Conservation (phyloP, 1,140 invertebrate genomes). For the Melipona quadrifasciata region DNA sequence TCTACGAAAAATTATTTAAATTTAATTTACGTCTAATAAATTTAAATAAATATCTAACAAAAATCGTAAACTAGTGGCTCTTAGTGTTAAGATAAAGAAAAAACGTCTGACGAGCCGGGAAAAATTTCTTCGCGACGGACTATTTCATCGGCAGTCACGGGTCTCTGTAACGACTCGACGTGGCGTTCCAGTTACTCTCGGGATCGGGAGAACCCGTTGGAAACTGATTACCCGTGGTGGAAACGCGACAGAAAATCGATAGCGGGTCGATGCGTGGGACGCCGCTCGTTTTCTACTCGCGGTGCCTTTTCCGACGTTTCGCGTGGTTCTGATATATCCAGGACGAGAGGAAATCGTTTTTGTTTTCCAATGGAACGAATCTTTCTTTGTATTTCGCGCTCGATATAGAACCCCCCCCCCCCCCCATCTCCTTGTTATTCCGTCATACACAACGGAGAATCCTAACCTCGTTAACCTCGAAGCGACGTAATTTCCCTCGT, state of each 20-base stretch:
- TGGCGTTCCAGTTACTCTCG: conserved; percentile 14
- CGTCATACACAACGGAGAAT: background rate
- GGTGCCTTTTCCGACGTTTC: conserved; percentile 3
- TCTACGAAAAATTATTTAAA: no score
- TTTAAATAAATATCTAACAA: no score
- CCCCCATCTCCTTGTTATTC: background rate
- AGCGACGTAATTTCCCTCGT: background rate
- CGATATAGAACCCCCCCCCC: no score
- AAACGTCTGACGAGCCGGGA: background rate
- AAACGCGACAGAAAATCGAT: conserved; percentile 50
- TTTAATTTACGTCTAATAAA: no score
- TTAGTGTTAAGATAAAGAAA: background rate
- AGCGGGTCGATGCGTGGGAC: conserved; percentile 30
- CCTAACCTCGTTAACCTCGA: background rate
- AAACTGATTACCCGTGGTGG: conserved; percentile 41
- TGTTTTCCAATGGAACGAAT: conserved; percentile 7
- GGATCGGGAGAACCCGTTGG: conserved; percentile 30
- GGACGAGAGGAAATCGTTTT: conserved; percentile 42
- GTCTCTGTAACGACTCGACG: background rate
- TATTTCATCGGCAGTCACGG: background rate
- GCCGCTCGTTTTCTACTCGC: background rate
- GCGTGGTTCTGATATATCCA: conserved; percentile 28
- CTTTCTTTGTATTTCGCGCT: background rate
- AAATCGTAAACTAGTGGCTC: no score
- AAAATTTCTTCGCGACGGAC: background rate